phyloP scores from a whole-genome alignment of 2,888 invertebrate species.

The Iselma pallidipennis region DNA sequence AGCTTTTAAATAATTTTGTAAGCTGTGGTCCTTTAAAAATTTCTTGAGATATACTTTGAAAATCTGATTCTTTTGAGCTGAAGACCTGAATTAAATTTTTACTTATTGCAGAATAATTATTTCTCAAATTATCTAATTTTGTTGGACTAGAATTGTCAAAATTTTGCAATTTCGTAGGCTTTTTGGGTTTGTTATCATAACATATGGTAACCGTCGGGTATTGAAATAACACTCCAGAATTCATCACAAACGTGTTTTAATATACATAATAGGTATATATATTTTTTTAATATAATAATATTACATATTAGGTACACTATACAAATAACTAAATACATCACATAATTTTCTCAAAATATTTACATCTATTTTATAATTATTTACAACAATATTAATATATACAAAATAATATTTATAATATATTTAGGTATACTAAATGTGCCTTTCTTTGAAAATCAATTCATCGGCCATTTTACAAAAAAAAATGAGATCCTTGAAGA shows the following conservation, averaged over 20 bases:
- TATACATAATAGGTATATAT: background rate
- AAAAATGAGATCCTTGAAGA: background rate
- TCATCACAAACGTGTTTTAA: background rate
- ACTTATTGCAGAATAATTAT: too few relatives aligned
- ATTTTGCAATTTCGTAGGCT: background rate
- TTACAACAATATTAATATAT: constrained; percentile 15
- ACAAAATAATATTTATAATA: constrained; percentile 12
- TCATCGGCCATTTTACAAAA: too few relatives aligned
- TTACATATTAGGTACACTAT: constrained; percentile 20
- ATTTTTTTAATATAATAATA: constrained; percentile 4
- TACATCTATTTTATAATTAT: constrained; percentile 13
- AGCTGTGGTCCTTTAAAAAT: too few relatives aligned
- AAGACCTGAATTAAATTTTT: too few relatives aligned
- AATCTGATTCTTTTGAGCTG: too few relatives aligned
- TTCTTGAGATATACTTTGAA: too few relatives aligned
- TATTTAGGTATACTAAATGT: background rate
- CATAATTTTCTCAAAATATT: constrained; percentile 17
- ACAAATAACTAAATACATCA: constrained; percentile 22
- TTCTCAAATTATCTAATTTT: too few relatives aligned
- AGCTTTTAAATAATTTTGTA: too few relatives aligned
- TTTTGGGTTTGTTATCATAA: background rate
- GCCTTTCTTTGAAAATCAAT: constrained; percentile 2
- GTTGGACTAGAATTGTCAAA: too few relatives aligned
- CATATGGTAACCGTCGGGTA: background rate
- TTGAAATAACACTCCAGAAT: constrained; percentile 1